These are phyloP conservation scores for Chloroceryle amazona DNA, from an alignment of 2,797 vertebrate genomes.

Conservation along the genomic window DNA sequence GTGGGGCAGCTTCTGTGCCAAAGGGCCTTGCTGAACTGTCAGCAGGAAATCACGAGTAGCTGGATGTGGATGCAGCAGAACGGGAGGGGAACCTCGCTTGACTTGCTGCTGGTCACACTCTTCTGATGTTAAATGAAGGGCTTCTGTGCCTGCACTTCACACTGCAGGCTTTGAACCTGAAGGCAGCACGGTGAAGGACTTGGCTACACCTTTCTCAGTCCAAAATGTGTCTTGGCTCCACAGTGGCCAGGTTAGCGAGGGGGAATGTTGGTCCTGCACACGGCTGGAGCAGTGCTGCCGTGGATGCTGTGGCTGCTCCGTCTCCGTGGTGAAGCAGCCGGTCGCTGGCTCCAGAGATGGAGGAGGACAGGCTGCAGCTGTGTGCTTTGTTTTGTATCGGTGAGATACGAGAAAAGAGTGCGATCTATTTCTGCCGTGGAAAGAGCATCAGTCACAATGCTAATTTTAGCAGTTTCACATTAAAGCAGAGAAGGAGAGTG, in stretches of 20 bases:
- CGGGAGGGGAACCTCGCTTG: too few species aligned
- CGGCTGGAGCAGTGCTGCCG: neutral
- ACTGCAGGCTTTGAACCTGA: neutral
- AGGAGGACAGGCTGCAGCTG: neutral
- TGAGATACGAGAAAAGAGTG: fast-evolving
- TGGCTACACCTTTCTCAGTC: neutral
- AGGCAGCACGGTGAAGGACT: neutral
- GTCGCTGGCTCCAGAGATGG: neutral
- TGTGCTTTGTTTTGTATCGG: neutral
- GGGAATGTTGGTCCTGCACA: neutral
- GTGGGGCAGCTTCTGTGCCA: neutral
- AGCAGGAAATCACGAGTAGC: neutral
- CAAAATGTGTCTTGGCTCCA: neutral
- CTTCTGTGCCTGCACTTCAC: neutral
- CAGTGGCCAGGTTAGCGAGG: fast-evolving
- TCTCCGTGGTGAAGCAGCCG: fast-evolving
- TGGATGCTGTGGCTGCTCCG: fast-evolving
- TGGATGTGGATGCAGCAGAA: too few species aligned
- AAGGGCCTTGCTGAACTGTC: neutral
- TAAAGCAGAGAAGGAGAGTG: neutral
- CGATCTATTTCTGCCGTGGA: neutral
- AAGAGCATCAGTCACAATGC: neutral
- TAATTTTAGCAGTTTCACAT: neutral
- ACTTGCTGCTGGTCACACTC: too few species aligned
- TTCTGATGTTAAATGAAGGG: neutral